These are phyloP conservation scores for Sphenopsis melanotis DNA, from an alignment of 2,797 vertebrate genomes.

Conservation along the genomic window DNA sequence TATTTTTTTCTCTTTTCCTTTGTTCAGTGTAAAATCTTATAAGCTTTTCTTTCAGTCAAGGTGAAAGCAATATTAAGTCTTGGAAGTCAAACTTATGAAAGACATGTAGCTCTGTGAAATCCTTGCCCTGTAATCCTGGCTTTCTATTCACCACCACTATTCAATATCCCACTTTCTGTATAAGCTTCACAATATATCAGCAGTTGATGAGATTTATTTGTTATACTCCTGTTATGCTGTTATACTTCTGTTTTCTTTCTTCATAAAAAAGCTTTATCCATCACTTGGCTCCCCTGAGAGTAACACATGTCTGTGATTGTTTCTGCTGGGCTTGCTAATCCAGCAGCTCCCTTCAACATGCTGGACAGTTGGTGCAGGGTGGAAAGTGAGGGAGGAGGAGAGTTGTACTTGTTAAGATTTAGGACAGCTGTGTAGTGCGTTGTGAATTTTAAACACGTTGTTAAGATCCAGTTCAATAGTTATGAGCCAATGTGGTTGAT, in stretches of 20 bases:
- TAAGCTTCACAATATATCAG: conserved; percentile 53
- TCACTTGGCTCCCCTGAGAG: conserved; percentile 5
- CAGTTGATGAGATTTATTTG: conserved; percentile 61
- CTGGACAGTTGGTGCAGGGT: not conserved
- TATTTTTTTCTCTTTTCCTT: conserved; percentile 17
- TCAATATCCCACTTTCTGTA: conserved; percentile 57
- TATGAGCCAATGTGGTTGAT: not conserved
- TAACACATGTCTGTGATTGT: conserved; percentile 22
- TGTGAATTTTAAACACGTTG: conserved; percentile 40
- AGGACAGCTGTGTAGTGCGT: not conserved
- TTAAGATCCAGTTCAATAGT: conserved; percentile 44
- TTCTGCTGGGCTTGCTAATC: conserved; percentile 46
- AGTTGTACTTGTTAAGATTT: not conserved
- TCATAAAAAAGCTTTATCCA: conserved; percentile 50
- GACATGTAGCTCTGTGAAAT: conserved; percentile 54
- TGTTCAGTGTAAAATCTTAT: conserved; percentile 46
- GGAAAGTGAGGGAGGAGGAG: not conserved
- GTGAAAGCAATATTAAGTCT: conserved; percentile 63
- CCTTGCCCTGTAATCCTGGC: conserved; percentile 54
- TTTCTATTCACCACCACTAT: conserved; percentile 51
- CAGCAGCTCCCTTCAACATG: not conserved
- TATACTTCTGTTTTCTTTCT: conserved; percentile 45
- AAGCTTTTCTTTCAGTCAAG: conserved; percentile 54
- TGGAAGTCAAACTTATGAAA: conserved; percentile 26
- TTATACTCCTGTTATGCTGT: conserved; percentile 37